Conservation (phyloP, 2,113 vertebrate species). For the Chascanopsetta lugubris region DNA sequence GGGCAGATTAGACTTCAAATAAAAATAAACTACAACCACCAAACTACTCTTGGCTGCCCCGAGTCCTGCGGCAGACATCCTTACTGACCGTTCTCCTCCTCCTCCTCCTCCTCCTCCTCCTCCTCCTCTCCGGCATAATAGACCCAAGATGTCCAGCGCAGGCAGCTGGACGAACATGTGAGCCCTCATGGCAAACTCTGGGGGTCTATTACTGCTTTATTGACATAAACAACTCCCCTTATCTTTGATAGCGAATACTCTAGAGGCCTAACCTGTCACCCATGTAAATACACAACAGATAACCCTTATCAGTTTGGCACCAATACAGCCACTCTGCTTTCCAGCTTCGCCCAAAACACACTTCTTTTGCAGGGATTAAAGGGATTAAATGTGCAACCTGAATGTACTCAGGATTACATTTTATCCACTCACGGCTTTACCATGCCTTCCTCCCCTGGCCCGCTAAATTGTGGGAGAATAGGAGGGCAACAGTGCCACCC, state of each 20-base stretch:
- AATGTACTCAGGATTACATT: constrained; percentile 54
- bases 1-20: constrained; percentile 81
- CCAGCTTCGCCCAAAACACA: constrained; percentile 43
- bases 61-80: constrained; percentile 33
- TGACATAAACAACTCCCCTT: constrained; percentile 72
- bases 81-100: constrained; percentile 55
- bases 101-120: constrained; percentile 39
- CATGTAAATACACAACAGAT: constrained; percentile 76
- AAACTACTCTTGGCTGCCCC: constrained; percentile 41
- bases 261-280: constrained; percentile 63
- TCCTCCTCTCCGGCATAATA: constrained; percentile 50
- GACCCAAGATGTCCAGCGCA: constrained; percentile 45
- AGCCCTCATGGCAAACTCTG: constrained; percentile 42
- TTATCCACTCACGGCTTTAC: constrained; percentile 47
- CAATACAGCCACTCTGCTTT: constrained; percentile 40
- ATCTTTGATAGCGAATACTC: constrained; percentile 64
- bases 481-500: constrained; percentile 77
- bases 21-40: constrained; percentile 74
- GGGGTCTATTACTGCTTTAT: constrained; percentile 62
- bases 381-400: constrained; percentile 64
- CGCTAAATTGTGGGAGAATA: constrained; percentile 24
- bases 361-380: constrained; percentile 72
- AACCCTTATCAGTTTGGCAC: constrained; percentile 70
- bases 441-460: constrained; percentile 8
- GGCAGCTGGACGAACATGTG: constrained; percentile 38